Evolutionary conservation across 2,113 vertebrate genomes (phyloP).

Genomic region (Mungos mungo): DNA sequence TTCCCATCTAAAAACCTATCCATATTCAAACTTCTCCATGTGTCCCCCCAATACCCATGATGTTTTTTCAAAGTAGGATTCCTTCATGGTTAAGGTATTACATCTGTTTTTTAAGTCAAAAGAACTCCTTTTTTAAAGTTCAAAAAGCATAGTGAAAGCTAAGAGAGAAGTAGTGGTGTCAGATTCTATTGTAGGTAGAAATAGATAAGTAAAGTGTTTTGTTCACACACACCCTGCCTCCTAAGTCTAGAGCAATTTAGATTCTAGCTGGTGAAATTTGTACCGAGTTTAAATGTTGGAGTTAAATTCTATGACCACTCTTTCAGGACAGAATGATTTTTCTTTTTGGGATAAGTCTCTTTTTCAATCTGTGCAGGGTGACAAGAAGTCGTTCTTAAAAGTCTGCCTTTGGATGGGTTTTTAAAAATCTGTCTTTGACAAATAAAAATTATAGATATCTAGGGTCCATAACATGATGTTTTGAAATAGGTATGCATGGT

Average conservation of each 20-base stretch:
- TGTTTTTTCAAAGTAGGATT: not conserved
- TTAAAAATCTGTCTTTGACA: not conserved
- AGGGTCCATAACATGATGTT: not conserved
- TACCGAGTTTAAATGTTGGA: conserved; percentile 31
- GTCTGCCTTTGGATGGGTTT: not conserved
- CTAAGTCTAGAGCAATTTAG: not conserved
- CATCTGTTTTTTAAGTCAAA: conserved; percentile 22
- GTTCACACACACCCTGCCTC: not conserved
- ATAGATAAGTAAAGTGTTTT: conserved; percentile 9
- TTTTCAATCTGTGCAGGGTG: conserved; percentile 6
- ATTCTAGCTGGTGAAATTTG: not conserved
- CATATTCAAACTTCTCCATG: not conserved
- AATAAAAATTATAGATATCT: not conserved
- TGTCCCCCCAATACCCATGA: not conserved
- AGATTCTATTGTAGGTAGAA: not conserved
- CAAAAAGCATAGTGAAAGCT: not conserved
- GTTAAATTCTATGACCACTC: not conserved
- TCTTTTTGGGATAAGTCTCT: not conserved
- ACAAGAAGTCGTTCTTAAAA: conserved; percentile 14
- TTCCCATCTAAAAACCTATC: not conserved
- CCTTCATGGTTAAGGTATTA: not conserved
- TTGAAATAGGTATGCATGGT: not conserved
- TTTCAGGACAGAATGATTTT: conserved; percentile 5
- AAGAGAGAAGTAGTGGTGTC: not conserved
- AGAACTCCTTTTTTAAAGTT: not conserved